Base-by-base conservation (phyloP, 2,888 invertebrate species). In the Drosophila neotestacea region DNA sequence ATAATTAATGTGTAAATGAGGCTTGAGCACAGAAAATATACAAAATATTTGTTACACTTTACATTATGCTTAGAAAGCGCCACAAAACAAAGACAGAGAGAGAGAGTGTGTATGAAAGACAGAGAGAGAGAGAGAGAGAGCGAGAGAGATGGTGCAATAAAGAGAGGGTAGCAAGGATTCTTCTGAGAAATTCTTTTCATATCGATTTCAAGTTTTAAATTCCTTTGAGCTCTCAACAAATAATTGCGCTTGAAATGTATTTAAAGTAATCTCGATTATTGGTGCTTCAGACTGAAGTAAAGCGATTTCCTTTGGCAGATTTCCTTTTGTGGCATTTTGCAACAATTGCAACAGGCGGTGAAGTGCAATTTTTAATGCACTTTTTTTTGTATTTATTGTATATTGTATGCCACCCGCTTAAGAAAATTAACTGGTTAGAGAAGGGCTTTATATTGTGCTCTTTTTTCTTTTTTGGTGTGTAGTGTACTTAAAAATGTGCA, bases 1-100 rank as follows among this genome's bases (percentile, higher is more conserved):
- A 79, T 88, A 88, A 90, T 90, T 91, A 90, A 81, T 87, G 81
- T 81, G 75, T 41, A 81, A 72, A 58, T 77, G 83, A 75, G 73
- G 66, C 73, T 58, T 58, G 75, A 71, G 66, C 74, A 62, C 68
- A 70, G 41, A 47, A 66, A 81, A 84, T 81, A 86, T 81, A 81
- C 85, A 77, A 44, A 44, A 62, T 48, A 41, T 79, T 80, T 79
- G 73, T 61, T 73, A 73, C 81, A 85, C 62, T 60, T 80, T 66
- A 30, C 41, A 36, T 10, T 22, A 22, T n/a, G 47, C 7, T 66
- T 63, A 64, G 68, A 52, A 36, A 41, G 36, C 11, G 11, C 10
- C 44, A 13, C n/a, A 28, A 22, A 42, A 30, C 11, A n/a, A 5
- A 3, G 10, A 7, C 7, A 27, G n/a, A 30, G 28, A 6, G 46